These are phyloP conservation scores for Macaria notata DNA, from an alignment of 2,888 invertebrate species.

Conservation along the genomic window DNA sequence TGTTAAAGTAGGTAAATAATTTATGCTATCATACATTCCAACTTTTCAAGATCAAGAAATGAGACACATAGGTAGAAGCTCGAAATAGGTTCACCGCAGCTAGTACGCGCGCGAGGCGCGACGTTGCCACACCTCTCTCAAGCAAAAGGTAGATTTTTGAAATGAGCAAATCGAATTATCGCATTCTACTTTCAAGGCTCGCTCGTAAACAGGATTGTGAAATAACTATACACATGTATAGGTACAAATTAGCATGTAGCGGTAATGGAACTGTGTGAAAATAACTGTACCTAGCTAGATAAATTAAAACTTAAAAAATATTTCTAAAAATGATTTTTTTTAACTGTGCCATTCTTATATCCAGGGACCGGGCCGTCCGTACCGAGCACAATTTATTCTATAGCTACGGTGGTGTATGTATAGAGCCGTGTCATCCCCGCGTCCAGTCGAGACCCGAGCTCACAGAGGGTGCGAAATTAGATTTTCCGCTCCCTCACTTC, in stretches of 20 bases:
- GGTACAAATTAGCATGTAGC: too few species aligned
- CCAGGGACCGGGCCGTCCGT: not conserved
- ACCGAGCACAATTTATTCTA: conserved; percentile 5
- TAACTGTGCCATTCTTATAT: not conserved
- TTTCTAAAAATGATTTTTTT: not conserved
- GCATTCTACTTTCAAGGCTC: not conserved
- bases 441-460: conserved; percentile 21
- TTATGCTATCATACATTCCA: too few species aligned
- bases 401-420: conserved; percentile 5
- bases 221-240: not conserved
- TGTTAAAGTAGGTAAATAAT: too few species aligned
- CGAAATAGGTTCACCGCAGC: too few species aligned
- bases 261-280: too few species aligned
- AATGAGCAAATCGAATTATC: not conserved
- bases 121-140: conserved; percentile 17
- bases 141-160: conserved; percentile 8
- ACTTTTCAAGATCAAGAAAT: too few species aligned
- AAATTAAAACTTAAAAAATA: too few species aligned
- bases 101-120: not conserved
- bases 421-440: conserved; percentile 18
- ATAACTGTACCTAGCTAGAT: too few species aligned
- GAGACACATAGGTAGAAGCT: too few species aligned
- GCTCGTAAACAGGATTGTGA: not conserved
- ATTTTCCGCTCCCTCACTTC: conserved; percentile 39
- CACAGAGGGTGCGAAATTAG: conserved; percentile 41